phyloP scores from a whole-genome alignment of 1,140 invertebrate genomes.

The Macrotrachela quadricornifera region DNA sequence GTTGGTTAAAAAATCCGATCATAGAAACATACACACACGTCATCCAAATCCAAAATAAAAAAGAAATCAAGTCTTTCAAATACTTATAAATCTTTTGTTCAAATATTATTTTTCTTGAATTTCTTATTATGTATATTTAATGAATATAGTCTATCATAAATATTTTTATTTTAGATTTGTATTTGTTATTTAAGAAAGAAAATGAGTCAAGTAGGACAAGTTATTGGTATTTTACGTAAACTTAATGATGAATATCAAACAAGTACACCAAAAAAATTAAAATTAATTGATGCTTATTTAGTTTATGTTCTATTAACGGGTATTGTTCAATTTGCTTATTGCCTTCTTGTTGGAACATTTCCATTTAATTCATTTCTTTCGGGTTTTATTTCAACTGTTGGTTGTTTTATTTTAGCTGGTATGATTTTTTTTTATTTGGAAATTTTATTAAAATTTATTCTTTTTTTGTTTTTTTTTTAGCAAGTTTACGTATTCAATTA shows the following conservation, averaged over 20 bases:
- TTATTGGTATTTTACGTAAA: too few relatives aligned
- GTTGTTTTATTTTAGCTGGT: slow-evolving; percentile 85
- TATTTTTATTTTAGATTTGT: too few relatives aligned
- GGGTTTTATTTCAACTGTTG: slow-evolving; percentile 91
- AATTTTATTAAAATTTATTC: not conserved
- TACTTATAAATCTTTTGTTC: too few relatives aligned
- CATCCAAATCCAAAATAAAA: too few relatives aligned
- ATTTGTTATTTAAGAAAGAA: too few relatives aligned
- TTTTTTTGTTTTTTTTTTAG: slow-evolving; percentile 40
- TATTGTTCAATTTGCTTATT: slow-evolving; percentile 76
- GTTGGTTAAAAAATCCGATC: too few relatives aligned
- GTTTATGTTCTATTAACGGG: slow-evolving; percentile 87
- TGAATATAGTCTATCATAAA: too few relatives aligned
- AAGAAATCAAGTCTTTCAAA: too few relatives aligned
- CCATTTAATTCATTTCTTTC: slow-evolving; percentile 98
- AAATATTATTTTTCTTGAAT: too few relatives aligned
- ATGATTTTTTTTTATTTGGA: slow-evolving; percentile 21
- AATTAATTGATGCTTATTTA: slow-evolving; percentile 89
- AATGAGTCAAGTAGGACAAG: too few relatives aligned
- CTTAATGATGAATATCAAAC: not conserved
- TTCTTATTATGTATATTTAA: too few relatives aligned
- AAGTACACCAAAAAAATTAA: slow-evolving; percentile 65
- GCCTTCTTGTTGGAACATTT: slow-evolving; percentile 88
- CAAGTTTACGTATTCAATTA: slow-evolving; percentile 82
- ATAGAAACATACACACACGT: too few relatives aligned